Conservation (phyloP, 2,888 invertebrate genomes). For the Ochropacha duplaris region DNA sequence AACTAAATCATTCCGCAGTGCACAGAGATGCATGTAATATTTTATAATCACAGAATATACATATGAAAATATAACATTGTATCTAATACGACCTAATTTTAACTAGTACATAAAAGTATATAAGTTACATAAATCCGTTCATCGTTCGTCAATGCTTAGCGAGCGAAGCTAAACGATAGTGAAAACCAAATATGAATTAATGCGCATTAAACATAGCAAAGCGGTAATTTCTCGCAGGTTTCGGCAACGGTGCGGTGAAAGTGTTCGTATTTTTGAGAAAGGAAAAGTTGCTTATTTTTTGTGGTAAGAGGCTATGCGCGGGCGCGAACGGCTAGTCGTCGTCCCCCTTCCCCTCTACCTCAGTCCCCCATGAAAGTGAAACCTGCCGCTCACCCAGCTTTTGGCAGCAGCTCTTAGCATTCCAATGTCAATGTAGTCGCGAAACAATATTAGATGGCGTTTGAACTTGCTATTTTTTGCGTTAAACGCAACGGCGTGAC, state of each 20-base stretch:
- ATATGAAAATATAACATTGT: background rate
- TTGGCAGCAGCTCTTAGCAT: conserved; percentile 30
- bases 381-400: conserved; percentile 44
- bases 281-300: conserved; percentile 77
- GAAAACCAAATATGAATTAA: conserved; percentile 41
- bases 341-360: conserved; percentile 13
- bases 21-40: too few species aligned
- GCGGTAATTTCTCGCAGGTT: conserved; percentile 59
- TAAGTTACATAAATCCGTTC: conserved; percentile 2
- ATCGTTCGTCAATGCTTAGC: background rate
- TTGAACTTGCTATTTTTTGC: conserved; percentile 43
- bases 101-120: too few species aligned
- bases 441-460: conserved; percentile 21
- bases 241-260: conserved; percentile 68
- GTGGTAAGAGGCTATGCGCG: conserved; percentile 66
- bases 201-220: conserved; percentile 33
- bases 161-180: conserved; percentile 31
- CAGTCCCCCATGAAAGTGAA: conserved; percentile 66
- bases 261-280: conserved; percentile 78
- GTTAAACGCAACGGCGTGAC: conserved; percentile 8
- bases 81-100: background rate
- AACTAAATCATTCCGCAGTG: too few species aligned
- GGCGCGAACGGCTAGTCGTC: conserved; percentile 48
- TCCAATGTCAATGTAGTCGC: conserved; percentile 22
- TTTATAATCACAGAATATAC: too few species aligned